phyloP scores from a whole-genome alignment of 2,888 invertebrate species.

The Boloria selene region DNA sequence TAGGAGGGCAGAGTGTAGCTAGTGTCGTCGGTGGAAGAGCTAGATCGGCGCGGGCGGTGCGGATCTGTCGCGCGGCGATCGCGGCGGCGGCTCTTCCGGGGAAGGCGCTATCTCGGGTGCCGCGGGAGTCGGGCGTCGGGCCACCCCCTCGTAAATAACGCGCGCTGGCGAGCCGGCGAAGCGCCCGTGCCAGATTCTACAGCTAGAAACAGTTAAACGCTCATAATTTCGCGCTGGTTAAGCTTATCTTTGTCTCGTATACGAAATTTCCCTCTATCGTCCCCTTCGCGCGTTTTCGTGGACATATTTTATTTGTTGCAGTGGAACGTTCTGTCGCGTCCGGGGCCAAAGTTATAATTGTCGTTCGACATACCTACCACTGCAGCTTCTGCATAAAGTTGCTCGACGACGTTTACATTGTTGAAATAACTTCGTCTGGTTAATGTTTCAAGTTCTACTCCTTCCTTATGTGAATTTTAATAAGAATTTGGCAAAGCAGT shows the following conservation, averaged over 20 bases:
- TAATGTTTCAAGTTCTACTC: slow-evolving; percentile 63
- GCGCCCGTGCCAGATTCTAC: slow-evolving; percentile 82
- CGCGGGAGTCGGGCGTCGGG: slow-evolving; percentile 56
- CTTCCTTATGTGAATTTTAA: slow-evolving; percentile 43
- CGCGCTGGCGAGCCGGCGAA: slow-evolving; percentile 82
- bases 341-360: slow-evolving; percentile 80
- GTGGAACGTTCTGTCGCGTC: slow-evolving; percentile 69
- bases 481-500: slow-evolving; percentile 36
- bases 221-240: slow-evolving; percentile 83
- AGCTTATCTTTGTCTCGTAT: slow-evolving; percentile 82
- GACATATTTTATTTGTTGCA: slow-evolving; percentile 80
- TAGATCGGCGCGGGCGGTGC: slow-evolving; percentile 43
- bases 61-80: slow-evolving; percentile 48
- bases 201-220: slow-evolving; percentile 83
- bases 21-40: slow-evolving; percentile 48
- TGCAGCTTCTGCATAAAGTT: slow-evolving; percentile 78
- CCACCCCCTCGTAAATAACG: slow-evolving; percentile 81
- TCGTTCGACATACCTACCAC: slow-evolving; percentile 79
- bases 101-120: slow-evolving; percentile 79
- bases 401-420: slow-evolving; percentile 70
- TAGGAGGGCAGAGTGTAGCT: slow-evolving; percentile 41
- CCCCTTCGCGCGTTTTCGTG: slow-evolving; percentile 75
- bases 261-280: slow-evolving; percentile 76
- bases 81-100: slow-evolving; percentile 70
- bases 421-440: slow-evolving; percentile 74